Conservation (phyloP, 1,140 invertebrate genomes). For the Lutraria rhynchaena region DNA sequence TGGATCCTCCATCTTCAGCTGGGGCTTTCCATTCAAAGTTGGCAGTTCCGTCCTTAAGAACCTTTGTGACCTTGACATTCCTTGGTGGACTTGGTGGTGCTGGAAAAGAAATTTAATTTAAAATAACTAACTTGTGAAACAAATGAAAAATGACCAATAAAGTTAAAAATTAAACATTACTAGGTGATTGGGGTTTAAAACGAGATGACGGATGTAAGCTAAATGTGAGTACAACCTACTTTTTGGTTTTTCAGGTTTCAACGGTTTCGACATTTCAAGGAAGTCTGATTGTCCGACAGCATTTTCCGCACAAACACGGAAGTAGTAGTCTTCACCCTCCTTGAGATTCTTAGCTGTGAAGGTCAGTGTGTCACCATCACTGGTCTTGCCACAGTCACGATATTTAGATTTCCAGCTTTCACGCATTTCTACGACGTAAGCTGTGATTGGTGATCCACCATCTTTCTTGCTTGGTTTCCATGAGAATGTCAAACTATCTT, state of each 20-base stretch:
- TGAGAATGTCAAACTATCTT: conserved; percentile 72
- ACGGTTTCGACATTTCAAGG: conserved; percentile 89
- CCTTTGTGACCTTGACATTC: conserved; percentile 83
- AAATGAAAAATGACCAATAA: too few relatives aligned
- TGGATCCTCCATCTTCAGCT: conserved; percentile 86
- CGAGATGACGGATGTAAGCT: too few relatives aligned
- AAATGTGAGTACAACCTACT: conserved; percentile 74
- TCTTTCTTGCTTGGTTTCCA: conserved; percentile 91
- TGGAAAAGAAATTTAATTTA: conserved; percentile 86
- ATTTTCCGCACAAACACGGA: conserved; percentile 97
- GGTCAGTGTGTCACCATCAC: conserved; percentile 62
- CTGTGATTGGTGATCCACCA: conserved; percentile 93
- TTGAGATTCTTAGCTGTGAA: conserved; percentile 84
- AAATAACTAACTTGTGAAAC: too few relatives aligned
- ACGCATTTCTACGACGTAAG: conserved; percentile 97
- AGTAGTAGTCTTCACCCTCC: conserved; percentile 96
- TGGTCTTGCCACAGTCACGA: conserved; percentile 66
- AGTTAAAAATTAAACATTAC: too few relatives aligned
- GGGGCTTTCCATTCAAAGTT: conserved; percentile 95
- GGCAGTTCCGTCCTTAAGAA: conserved; percentile 87
- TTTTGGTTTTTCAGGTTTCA: conserved; percentile 90
- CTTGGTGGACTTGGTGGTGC: conserved; percentile 94
- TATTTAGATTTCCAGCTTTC: conserved; percentile 77
- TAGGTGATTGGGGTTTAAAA: too few relatives aligned
- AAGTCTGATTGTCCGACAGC: conserved; percentile 97